Base-by-base conservation (phyloP, 1,140 invertebrate genomes). In the Drosophila athabasca region DNA sequence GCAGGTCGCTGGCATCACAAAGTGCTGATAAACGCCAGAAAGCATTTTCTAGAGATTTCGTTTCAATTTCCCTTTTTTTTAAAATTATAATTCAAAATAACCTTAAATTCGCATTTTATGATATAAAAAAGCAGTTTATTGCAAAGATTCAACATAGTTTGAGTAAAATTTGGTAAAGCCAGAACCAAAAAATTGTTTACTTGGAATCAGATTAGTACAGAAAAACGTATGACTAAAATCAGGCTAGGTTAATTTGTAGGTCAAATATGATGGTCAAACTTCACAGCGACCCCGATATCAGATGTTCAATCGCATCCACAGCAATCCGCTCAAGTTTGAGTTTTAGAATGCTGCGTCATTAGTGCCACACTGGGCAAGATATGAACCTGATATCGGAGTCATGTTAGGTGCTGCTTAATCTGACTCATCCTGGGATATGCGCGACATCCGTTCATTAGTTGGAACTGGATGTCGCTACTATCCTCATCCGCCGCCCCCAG, bases 401-500 rank as follows among this genome's bases (percentile, higher is more conserved):
- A 11, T 48, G 22, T 22, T 8, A 8, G 46, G 5, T 59, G 55
- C 29, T 48, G 35, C 49, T 57, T 31, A 0, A 7, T 19, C 7
- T 19, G 57, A 22, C 8, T 61, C 43, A 24, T 22, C 51, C 43
- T 39, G 4, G 41, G 44, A 43, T 35, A 39, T 44, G 67, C 67
- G 67, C 67, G 65, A 70, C 52, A 70, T 70, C 59, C 59, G 29
- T 50, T 60, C 57, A 58, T 48, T 17, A 49, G 19, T n/a, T 11
- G 50, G 48, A 58, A 17, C 22, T 29, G 53, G 59, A 57, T 67
- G 65, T 61, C 67, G 58, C 73, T 57, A 62, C 60, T 85, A 85
- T 45, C 78, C 74, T 65, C 82, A 85, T 78, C 82, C 82, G 31
- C 83, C 82, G 17, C 83, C 79, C 1, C 45, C 57, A 39, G 58